phyloP scores from a whole-genome alignment of 1,140 invertebrate genomes.

The Hycleus phaleratus region DNA sequence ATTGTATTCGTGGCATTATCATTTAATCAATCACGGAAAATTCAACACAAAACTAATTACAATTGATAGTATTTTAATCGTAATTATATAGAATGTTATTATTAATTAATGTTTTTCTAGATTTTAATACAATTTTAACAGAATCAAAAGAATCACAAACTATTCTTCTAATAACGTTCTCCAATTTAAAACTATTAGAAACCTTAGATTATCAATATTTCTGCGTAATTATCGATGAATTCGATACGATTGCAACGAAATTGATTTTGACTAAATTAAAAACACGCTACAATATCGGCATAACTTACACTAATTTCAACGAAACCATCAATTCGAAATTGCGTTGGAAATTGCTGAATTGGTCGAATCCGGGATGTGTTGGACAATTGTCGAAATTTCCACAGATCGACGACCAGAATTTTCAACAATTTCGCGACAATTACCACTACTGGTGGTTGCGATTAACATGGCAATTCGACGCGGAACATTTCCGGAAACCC shows the following conservation, averaged over 20 bases:
- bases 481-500: too few relatives aligned
- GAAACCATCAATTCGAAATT: constrained; percentile 32
- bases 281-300: constrained; percentile 30
- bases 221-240: constrained; percentile 29
- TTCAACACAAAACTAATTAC: background rate
- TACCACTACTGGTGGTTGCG: constrained; percentile 30
- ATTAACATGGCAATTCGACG: constrained; percentile 25
- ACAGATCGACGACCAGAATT: constrained; percentile 28
- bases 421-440: constrained; percentile 22
- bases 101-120: too few relatives aligned
- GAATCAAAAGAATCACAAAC: background rate
- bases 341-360: constrained; percentile 32
- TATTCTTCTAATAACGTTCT: constrained; percentile 11
- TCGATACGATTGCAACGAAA: constrained; percentile 30
- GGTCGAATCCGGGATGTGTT: constrained; percentile 26
- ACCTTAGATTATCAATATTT: constrained; percentile 19
- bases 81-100: background rate
- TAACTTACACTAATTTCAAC: constrained; percentile 32
- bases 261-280: constrained; percentile 24
- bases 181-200: constrained; percentile 20
- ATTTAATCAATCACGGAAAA: constrained; percentile 17
- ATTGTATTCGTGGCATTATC: constrained; percentile 28
- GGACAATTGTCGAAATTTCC: constrained; percentile 30
- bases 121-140: too few relatives aligned
- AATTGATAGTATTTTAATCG: background rate